Base-by-base conservation (phyloP, 2,113 vertebrate genomes). In the Halichoerus grypus region DNA sequence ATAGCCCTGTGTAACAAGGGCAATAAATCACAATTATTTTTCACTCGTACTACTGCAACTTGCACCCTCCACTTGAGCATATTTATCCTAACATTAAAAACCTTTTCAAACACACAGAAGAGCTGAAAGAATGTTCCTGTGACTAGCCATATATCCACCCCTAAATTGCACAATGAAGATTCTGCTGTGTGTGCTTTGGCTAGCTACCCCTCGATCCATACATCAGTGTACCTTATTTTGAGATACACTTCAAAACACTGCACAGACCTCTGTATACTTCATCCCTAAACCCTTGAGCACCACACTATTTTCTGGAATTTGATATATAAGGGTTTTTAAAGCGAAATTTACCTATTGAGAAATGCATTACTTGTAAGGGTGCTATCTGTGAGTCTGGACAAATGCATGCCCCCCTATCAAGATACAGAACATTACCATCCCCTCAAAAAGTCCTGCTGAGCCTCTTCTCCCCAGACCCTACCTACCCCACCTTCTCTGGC, bases 1-100 rank as follows among this genome's bases (percentile, higher is more conserved):
- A 87, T 0, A 79, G 67, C 67, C 7, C 22, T 26, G 21, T 19
- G 63, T 80, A 95, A 81, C 33, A 53, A 71, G 16, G 16, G 42
- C 39, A 93, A 87, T 67, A 81, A 92, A 94, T 94, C 71, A 46
- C 19, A 95, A 71, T 91, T 94, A 87, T 57, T 79, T 87, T 95
- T 49, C 39, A n/a, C 77, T 79, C 36, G 3, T 24, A 46, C 55
- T 67, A 53, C n/a, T 69, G 21, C n/a, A 93, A 36, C 67, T 49
- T 14, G 69, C 10, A 86, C 31, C 42, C 12, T 86, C 71, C 65
- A 72, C 83, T 59, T 86, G 19, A 77, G 57, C 53, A 42, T 55
- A 51, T 77, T 53, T 81, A 89, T 36, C 69, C 33, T 57, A 83
- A 76, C 19, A 24, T 55, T 83, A 86, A 16, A 93, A 94, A 95